Conservation (phyloP, 2,888 invertebrate species). For the Chrysolina oricalcia region DNA sequence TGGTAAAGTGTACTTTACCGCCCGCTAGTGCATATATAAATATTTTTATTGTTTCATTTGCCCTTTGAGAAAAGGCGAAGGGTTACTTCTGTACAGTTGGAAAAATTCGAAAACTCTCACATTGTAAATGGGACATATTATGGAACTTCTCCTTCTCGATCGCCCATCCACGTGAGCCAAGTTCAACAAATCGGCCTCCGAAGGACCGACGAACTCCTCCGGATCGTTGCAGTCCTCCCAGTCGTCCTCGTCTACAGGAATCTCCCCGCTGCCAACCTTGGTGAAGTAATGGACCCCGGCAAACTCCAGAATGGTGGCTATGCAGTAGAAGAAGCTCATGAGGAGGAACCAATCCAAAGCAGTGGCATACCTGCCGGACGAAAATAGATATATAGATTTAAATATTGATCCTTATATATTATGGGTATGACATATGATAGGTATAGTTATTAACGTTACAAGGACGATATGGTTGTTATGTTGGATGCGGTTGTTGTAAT, state of each 20-base stretch:
- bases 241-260: slow-evolving; percentile 85
- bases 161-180: slow-evolving; percentile 56
- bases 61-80: no score
- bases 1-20: no score
- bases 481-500: no score
- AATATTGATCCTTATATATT: no score
- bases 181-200: slow-evolving; percentile 64
- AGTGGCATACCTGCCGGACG: slow-evolving; percentile 78
- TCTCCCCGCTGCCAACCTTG: slow-evolving; percentile 91
- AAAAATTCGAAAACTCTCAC: slow-evolving; percentile 67
- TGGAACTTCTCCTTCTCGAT: slow-evolving; percentile 74
- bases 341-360: slow-evolving; percentile 94
- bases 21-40: no score
- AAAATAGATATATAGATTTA: no score
- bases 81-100: no score
- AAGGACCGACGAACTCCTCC: slow-evolving; percentile 73
- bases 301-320: slow-evolving; percentile 93
- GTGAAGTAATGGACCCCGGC: slow-evolving; percentile 98
- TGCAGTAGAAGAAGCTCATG: slow-evolving; percentile 94
- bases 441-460: no score
- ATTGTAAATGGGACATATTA: slow-evolving; percentile 79
- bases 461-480: no score
- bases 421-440: no score
- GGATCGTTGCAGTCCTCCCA: slow-evolving; percentile 82
- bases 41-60: no score